Evolutionary conservation across 2,797 vertebrate genomes (phyloP).

Genomic region (Ciconia nigra): DNA sequence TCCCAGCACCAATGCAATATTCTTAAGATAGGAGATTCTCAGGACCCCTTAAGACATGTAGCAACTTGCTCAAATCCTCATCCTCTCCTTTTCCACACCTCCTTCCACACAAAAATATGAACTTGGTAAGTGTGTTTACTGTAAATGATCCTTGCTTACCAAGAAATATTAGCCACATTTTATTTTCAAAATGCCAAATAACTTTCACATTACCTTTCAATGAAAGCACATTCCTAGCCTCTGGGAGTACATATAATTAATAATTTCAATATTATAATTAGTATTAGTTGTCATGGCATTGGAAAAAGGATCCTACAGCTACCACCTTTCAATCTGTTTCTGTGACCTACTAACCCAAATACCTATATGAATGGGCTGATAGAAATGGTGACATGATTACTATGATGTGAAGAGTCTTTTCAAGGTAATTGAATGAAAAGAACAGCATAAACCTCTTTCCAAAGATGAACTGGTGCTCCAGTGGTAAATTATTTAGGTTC

Average conservation of each 20-base stretch:
- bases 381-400: slow-evolving; percentile 12
- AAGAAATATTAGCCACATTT: not conserved
- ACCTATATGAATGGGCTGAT: slow-evolving; percentile 21
- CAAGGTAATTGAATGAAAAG: slow-evolving; percentile 30
- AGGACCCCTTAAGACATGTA: not conserved
- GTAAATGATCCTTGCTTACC: not conserved
- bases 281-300: slow-evolving; percentile 7
- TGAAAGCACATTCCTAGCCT: not conserved
- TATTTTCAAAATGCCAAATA: not conserved
- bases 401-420: not conserved
- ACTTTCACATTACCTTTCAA: not conserved
- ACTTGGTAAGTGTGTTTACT: not conserved
- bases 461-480: not conserved
- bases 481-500: not conserved
- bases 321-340: slow-evolving; percentile 42
- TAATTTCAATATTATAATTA: not conserved
- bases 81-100: not conserved
- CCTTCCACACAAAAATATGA: not conserved
- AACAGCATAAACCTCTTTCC: not conserved
- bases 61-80: not conserved
- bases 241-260: not conserved
- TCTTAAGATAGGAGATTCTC: not conserved
- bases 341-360: slow-evolving; percentile 57
- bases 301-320: slow-evolving; percentile 12
- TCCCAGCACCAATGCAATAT: not conserved